Evolutionary conservation across 1,140 invertebrate genomes (phyloP).

Genomic region (Bicyclus anynana): DNA sequence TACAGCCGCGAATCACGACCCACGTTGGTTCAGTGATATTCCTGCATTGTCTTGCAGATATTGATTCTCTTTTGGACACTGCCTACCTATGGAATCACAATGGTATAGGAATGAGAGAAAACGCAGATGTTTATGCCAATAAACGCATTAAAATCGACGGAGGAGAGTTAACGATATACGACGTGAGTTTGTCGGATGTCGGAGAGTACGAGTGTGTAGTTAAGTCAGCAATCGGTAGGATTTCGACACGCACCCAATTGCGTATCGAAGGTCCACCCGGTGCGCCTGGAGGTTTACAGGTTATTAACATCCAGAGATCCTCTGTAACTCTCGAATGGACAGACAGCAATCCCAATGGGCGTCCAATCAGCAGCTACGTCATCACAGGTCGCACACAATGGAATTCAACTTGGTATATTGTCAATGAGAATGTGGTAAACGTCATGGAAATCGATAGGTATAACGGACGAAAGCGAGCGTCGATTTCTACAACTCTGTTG

Average conservation of each 20-base stretch:
- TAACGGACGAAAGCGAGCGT: slow-evolving; percentile 84
- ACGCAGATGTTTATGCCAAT: slow-evolving; percentile 68
- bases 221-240: slow-evolving; percentile 90
- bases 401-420: slow-evolving; percentile 88
- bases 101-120: slow-evolving; percentile 85
- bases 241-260: slow-evolving; percentile 83
- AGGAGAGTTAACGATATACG: slow-evolving; percentile 87
- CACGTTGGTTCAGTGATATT: slow-evolving; percentile 84
- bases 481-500: slow-evolving; percentile 83
- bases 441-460: slow-evolving; percentile 83
- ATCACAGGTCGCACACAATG: slow-evolving; percentile 91
- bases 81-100: slow-evolving; percentile 95
- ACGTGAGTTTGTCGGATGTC: slow-evolving; percentile 89
- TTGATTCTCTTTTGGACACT: slow-evolving; percentile 90
- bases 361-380: slow-evolving; percentile 85
- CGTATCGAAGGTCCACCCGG: slow-evolving; percentile 91
- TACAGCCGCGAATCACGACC: slow-evolving; percentile 81
- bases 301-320: slow-evolving; percentile 84
- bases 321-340: slow-evolving; percentile 92
- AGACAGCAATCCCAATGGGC: slow-evolving; percentile 91
- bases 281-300: slow-evolving; percentile 87
- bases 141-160: slow-evolving; percentile 79
- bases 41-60: slow-evolving; percentile 87
- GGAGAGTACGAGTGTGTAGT: slow-evolving; percentile 94
- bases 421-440: slow-evolving; percentile 80